Evolutionary conservation across 2,888 invertebrate genomes (phyloP).

Genomic region (Callyntrura guangdongensis): DNA sequence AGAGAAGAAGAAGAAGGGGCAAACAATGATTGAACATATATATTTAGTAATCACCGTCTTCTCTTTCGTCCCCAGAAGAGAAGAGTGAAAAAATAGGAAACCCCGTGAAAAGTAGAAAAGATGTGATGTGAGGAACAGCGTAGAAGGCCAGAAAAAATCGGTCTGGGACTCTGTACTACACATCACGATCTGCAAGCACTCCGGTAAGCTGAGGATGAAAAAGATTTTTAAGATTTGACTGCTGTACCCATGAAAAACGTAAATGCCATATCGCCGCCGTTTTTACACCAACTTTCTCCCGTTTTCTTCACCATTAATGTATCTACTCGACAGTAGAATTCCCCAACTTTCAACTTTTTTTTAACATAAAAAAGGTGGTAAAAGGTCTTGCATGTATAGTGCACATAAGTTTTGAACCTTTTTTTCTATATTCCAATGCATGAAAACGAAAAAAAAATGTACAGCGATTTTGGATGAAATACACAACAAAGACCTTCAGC

Average conservation of each 20-base stretch:
- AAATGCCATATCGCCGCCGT: no score
- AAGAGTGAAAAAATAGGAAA: slow-evolving; percentile 52
- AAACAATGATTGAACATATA: slow-evolving; percentile 76
- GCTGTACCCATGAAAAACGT: background rate
- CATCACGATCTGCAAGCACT: slow-evolving; percentile 14
- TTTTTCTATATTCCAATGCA: slow-evolving; percentile 43
- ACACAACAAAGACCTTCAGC: no score
- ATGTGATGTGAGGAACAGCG: slow-evolving; percentile 30
- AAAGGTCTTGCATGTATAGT: slow-evolving; percentile 25
- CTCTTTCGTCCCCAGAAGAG: slow-evolving; percentile 19
- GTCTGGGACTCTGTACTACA: slow-evolving; percentile 16
- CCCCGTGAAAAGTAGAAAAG: slow-evolving; percentile 26
- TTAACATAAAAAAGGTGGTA: slow-evolving; percentile 62
- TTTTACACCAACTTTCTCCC: background rate
- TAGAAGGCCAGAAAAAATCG: slow-evolving; percentile 18
- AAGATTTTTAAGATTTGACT: slow-evolving; percentile 59
- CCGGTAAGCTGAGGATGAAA: slow-evolving; percentile 55
- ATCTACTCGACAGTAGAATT: slow-evolving; percentile 20
- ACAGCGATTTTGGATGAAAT: background rate
- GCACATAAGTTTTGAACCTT: slow-evolving; percentile 54
- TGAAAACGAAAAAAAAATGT: background rate
- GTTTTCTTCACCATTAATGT: slow-evolving; percentile 11
- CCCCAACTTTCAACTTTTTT: slow-evolving; percentile 70
- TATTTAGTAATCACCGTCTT: slow-evolving; percentile 72
- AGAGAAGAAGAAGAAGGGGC: slow-evolving; percentile 51